Base-by-base conservation (phyloP, 2,113 vertebrate genomes). In the Glareola pratincola region DNA sequence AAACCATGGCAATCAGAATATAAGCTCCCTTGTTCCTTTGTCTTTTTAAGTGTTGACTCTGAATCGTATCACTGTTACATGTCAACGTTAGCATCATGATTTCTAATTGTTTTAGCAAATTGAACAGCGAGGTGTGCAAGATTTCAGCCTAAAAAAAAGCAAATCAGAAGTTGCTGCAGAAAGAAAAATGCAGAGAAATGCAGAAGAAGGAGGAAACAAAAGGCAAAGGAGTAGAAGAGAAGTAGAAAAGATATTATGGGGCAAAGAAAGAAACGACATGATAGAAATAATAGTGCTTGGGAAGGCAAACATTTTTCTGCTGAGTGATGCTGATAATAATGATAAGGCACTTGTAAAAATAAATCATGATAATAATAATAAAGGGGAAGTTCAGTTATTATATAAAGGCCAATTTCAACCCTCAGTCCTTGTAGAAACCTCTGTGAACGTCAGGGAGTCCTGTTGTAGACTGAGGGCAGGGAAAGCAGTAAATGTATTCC, bases 401-500 rank as follows among this genome's bases (percentile, higher is more conserved):
- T 62, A 90, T 66, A 53, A 69, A 86, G 63, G 64, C 76, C 60
- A 81, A 16, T 92, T 96, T 92, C 72, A 95, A 79, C 68, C 57
- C 64, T 76, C 41, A 53, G 63, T 91, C 64, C 57, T 91, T 92
- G 30, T 18, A 88, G 62, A 92, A 90, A 88, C 48, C 60, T 72
- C 47, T 75, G 66, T 3, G 11, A 96, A 69, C 81, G 88, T 95
- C 83, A 91, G 77, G 63, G 83, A 91, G 45, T 87, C 78, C 64
- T 85, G 62, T 64, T 64, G 22, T 50, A 96, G 77, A 47, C 2
- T 76, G 77, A 89, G 69, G 66, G 66, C 71, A 62, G 43, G 45
- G 57, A 85, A 94, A 87, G 53, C 91, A 94, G 86, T 88, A 91
- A 94, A 92, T 94, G 59, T 94, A 94, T 97, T 89, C 90, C 96